These are phyloP conservation scores for Erebia ligea DNA, from an alignment of 2,888 invertebrate species.

Conservation along the genomic window DNA sequence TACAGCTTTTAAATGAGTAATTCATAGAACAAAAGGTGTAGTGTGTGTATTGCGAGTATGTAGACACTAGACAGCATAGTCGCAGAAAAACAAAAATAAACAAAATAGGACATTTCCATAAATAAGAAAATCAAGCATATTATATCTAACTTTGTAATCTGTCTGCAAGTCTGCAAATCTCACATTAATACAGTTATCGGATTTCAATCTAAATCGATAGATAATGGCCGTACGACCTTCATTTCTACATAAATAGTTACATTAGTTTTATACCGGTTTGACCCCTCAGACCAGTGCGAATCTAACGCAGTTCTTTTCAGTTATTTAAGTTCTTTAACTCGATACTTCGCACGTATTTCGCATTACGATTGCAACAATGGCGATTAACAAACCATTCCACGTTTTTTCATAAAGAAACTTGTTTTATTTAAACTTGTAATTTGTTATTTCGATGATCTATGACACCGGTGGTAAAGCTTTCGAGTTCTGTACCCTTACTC, in stretches of 20 bases:
- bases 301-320: conserved; percentile 38
- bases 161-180: conserved; percentile 31
- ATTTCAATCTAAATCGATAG: conserved; percentile 41
- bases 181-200: conserved; percentile 43
- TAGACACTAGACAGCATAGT: too few relatives aligned
- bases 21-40: too few relatives aligned
- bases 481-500: conserved; percentile 18
- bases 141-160: too few relatives aligned
- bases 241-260: conserved; percentile 36
- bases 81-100: too few relatives aligned
- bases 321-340: conserved; percentile 55
- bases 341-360: conserved; percentile 61
- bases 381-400: conserved; percentile 75
- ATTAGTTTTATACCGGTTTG: conserved; percentile 39
- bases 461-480: conserved; percentile 31
- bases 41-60: too few relatives aligned
- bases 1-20: not conserved
- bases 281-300: conserved; percentile 45
- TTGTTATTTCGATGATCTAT: conserved; percentile 52
- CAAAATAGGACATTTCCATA: too few relatives aligned
- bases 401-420: conserved; percentile 48
- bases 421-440: conserved; percentile 48
- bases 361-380: conserved; percentile 64
- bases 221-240: conserved; percentile 43
- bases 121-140: too few relatives aligned